Evolutionary conservation across 2,113 vertebrate genomes (phyloP), one percentile per base, ranked within the genome.

Genomic region (Lipophrys pholis): DNA sequence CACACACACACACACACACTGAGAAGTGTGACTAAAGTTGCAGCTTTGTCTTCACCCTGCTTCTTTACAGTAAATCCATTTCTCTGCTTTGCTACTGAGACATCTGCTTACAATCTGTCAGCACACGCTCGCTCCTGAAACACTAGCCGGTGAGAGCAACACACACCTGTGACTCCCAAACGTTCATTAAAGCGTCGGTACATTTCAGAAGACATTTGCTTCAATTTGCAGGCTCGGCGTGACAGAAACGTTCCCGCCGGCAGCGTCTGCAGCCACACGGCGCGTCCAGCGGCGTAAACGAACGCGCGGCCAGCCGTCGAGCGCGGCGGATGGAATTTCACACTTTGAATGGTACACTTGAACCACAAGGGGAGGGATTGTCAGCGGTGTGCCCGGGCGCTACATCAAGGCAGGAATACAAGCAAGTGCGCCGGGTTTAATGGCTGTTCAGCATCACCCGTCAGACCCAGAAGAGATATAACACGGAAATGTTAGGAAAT

Each of bases 91-190:
- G 64, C 70, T 73, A 59, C 69, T 64, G 64, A 74, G 70, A 82
- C 85, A 84, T 86, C 83, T 89, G 89, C 83, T 79, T 68, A 68
- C 79, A 70, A 81, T 87, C 83, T 84, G 83, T 82, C 81, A 66
- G 63, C 73, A 43, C 72, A 69, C 16, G 46, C 76, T 60, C 71
- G 5, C 62, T 51, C 39, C 10, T 79, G 53, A 55, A 75, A 78
- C 78, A 69, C 55, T 21, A 81, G 55, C 59, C 71, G 43, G 65
- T 49, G 69, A 35, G 55, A 14, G 70, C 30, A 48, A 56, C 1
- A 67, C 70, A 87, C 84, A 87, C 82, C 82, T 87, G 84, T 7
- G 60, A 80, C 49, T 71, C 78, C 63, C 58, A 52, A 9, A 48
- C 59, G 52, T 58, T 41, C 54, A 8, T 16, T 15, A 46, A 39